Percentiles rank a stretch among this genome's conserved stretches.
Evolutionary conservation across 2,888 invertebrate species (phyloP).

Genomic region (Luperina testacea): DNA sequence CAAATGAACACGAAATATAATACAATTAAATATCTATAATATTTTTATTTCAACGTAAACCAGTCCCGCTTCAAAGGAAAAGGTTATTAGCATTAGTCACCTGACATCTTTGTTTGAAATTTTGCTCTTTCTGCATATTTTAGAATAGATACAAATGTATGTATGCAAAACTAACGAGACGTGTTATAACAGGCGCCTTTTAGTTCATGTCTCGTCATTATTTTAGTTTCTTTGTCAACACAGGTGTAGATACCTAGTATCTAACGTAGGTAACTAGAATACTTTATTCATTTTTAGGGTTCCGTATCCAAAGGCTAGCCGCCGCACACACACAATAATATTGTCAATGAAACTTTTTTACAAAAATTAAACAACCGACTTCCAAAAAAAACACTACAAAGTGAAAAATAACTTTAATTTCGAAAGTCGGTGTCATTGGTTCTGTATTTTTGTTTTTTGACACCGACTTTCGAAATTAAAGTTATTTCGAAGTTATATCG

Average conservation of each 20-base stretch:
- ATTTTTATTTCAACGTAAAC: background rate
- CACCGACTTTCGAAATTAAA: too few relatives aligned
- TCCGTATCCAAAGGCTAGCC: background rate
- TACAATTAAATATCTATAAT: background rate
- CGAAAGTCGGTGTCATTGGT: too few relatives aligned
- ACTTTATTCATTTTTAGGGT: background rate
- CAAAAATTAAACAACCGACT: background rate
- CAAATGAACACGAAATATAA: background rate
- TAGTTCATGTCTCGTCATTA: background rate
- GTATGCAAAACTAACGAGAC: background rate
- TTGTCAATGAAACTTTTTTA: background rate
- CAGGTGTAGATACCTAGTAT: background rate
- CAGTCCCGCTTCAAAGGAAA: conserved; percentile 12
- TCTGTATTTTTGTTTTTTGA: too few relatives aligned
- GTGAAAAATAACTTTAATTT: too few relatives aligned
- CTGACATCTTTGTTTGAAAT: background rate
- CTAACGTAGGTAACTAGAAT: background rate
- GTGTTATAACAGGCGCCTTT: background rate
- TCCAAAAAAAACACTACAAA: too few relatives aligned
- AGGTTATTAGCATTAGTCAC: conserved; percentile 26
- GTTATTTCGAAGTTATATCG: too few relatives aligned
- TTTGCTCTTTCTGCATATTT: conserved; percentile 13
- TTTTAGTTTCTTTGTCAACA: background rate
- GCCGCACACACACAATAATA: too few relatives aligned
- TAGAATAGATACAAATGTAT: background rate